Evolutionary conservation across 2,888 invertebrate species (phyloP).

Genomic region (Marasmarcha lunaedactyla): DNA sequence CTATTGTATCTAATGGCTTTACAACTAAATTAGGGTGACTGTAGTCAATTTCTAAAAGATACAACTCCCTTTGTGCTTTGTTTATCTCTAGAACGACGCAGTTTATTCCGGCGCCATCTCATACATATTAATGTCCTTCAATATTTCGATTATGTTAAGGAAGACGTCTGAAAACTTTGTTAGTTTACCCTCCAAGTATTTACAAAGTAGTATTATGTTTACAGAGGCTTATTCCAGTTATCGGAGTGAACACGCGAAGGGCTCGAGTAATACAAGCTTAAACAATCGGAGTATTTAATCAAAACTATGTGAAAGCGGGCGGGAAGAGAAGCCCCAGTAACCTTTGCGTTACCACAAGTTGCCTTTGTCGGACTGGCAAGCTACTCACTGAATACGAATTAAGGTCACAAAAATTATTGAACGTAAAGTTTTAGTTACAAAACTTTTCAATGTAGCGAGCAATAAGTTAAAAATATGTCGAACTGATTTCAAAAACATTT

Average conservation of each 20-base stretch:
- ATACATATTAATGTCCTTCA: not conserved
- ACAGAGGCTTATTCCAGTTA: constrained; percentile 20
- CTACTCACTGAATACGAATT: not conserved
- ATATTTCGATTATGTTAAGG: not conserved
- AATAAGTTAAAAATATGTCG: no score
- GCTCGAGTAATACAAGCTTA: constrained; percentile 17
- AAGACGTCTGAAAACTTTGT: not conserved
- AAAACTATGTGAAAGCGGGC: constrained; percentile 18
- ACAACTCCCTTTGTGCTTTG: constrained; percentile 1
- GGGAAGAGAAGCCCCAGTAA: not conserved
- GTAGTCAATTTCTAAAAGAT: not conserved
- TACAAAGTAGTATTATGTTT: constrained; percentile 24
- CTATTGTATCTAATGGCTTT: constrained; percentile 1
- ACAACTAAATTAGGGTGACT: not conserved
- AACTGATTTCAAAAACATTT: not conserved
- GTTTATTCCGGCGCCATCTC: not conserved
- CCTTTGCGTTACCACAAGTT: not conserved
- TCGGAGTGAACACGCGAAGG: constrained; percentile 15
- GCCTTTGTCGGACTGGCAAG: not conserved
- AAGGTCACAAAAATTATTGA: constrained; percentile 1
- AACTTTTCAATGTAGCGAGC: no score
- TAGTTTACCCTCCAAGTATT: constrained; percentile 14
- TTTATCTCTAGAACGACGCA: not conserved
- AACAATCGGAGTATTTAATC: constrained; percentile 21
- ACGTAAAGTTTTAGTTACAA: no score